Percentiles rank a stretch among this genome's conserved stretches.
These are phyloP conservation scores for Archegozetes longisetosus DNA, from an alignment of 1,140 invertebrate species.

Conservation along the genomic window DNA sequence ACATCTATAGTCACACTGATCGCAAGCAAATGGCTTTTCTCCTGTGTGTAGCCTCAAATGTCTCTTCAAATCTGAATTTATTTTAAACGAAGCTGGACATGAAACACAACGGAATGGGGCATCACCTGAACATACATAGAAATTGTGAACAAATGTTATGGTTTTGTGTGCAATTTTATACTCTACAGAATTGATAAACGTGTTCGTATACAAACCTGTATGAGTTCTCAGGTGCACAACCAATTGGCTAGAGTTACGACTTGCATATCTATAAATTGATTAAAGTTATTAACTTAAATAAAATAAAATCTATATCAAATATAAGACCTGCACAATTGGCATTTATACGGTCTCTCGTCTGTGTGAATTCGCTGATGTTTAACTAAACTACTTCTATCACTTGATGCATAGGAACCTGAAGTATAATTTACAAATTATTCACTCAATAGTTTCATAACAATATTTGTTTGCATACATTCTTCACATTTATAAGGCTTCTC, in stretches of 20 bases:
- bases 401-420: slow-evolving; percentile 14
- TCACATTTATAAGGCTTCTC: slow-evolving; percentile 34
- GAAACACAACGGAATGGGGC: slow-evolving; percentile 25
- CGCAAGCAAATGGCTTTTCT: slow-evolving; percentile 32
- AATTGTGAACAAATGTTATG: background rate
- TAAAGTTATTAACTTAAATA: too few species aligned
- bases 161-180: background rate
- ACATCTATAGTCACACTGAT: slow-evolving; percentile 28
- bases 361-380: slow-evolving; percentile 14
- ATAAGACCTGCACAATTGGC: background rate
- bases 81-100: slow-evolving; percentile 19
- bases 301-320: too few species aligned
- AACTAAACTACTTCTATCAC: slow-evolving; percentile 15
- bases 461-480: too few species aligned
- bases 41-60: slow-evolving; percentile 19
- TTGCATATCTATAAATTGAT: too few species aligned
- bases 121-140: slow-evolving; percentile 25
- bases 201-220: background rate
- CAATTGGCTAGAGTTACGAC: slow-evolving; percentile 2
- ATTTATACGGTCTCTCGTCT: background rate
- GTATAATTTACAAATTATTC: slow-evolving; percentile 45
- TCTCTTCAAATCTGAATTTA: background rate
- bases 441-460: too few species aligned
- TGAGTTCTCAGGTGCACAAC: slow-evolving; percentile 1
- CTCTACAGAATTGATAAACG: too few species aligned